phyloP scores from a whole-genome alignment of 1,140 invertebrate genomes.

The Drosophila lini region DNA sequence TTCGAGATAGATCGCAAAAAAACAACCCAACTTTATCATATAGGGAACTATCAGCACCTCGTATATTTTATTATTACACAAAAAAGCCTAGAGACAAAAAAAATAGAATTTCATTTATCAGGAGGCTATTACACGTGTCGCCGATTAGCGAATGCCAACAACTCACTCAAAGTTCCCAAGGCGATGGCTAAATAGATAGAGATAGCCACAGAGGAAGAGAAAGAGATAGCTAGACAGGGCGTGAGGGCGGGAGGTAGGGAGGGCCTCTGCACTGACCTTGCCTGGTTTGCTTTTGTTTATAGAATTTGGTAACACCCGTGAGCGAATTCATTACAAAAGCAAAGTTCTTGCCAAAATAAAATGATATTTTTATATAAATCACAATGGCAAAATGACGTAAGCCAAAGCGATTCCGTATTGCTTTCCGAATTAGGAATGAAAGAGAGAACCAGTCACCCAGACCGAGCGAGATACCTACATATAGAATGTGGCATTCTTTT shows the following conservation, averaged over 20 bases:
- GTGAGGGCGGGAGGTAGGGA: not conserved
- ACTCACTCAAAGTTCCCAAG: conserved; percentile 31
- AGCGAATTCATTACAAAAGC: conserved; percentile 60
- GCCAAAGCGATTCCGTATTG: conserved; percentile 20
- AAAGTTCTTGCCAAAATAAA: conserved; percentile 44
- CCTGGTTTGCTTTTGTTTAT: conserved; percentile 48
- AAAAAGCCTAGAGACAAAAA: not conserved
- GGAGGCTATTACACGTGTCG: conserved; percentile 65
- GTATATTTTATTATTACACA: conserved; percentile 16
- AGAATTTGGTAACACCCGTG: conserved; percentile 41
- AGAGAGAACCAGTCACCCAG: conserved; percentile 1
- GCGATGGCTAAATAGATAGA: not conserved
- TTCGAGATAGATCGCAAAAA: conserved; percentile 15
- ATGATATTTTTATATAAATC: conserved; percentile 35
- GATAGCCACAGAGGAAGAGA: not conserved
- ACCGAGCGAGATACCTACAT: conserved; percentile 7
- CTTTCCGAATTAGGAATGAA: conserved; percentile 27
- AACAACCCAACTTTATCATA: conserved; percentile 14
- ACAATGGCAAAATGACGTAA: conserved; percentile 54
- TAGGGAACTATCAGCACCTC: not conserved
- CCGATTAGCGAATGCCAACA: conserved; percentile 58
- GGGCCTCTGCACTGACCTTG: conserved; percentile 55
- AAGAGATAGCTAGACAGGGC: conserved; percentile 19
- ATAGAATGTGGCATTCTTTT: conserved; percentile 18
- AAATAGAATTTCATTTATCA: conserved; percentile 47